Base-by-base conservation (phyloP, 2,113 vertebrate genomes). In the Cinclus cinclus region DNA sequence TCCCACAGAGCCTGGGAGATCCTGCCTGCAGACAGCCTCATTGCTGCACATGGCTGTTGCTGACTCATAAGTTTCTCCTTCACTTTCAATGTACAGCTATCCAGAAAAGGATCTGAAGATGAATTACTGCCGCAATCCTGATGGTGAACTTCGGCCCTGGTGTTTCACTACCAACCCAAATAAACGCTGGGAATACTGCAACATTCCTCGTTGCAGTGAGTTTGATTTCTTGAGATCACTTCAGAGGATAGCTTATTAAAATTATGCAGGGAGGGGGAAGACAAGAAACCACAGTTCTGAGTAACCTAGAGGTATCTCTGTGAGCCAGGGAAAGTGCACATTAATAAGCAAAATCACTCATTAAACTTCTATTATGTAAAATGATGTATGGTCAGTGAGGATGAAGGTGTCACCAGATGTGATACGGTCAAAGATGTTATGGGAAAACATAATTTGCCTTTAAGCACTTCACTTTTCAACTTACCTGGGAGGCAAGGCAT, bases 111-210 rank as follows among this genome's bases (percentile, higher is more conserved):
- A 99, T 89, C 95, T 99, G 59, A 98, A 97, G 91, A 97, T 94
- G 89, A 99, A 99, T 97, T 99, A 99, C 75, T 99, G 99, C 71
- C 99, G 99, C 22, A 99, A 99, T 94, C 99, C 99, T 2, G 99
- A 99, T 20, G 99, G 98, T 7, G 99, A 99, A 67, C 98, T 98
- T 47, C 96, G 94, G 4, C 99, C 99, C 0, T 99, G 99, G 99
- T 99, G 99, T 83, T 99, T 99, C 79, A 99, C 99, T 82, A 98
- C 89, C 4, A 98, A 79, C 78, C 82, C 83, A 1, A 79, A 83
- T 44, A 99, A 98, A 87, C 98, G 99, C 62, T 99, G 99, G 99
- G 99, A 99, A 53, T 98, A 97, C 87, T 99, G 99, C 83, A 42
- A 97, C 74, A 98, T 99, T 85, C 98, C 98, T 3, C 98, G 81